Evolutionary conservation across 2,797 vertebrate species (phyloP), one percentile per base, ranked within the genome.

Genomic region (Rhincodon typus): DNA sequence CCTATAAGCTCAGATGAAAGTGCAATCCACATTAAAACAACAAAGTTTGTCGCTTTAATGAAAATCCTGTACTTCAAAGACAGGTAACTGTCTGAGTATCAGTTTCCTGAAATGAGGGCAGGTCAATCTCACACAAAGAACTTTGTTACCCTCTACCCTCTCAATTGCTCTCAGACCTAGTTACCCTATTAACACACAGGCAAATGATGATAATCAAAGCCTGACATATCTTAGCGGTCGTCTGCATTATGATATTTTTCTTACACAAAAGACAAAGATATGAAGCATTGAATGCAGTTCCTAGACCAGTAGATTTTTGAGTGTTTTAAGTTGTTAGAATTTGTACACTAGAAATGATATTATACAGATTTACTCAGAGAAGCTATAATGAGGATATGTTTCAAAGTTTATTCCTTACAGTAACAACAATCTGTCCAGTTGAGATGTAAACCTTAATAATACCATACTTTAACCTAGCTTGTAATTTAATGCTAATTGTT

Each of bases 41-140:
- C 70, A 94, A 70, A 50, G 69, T 95, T 95, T 95, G 70, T 95
- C 74, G 27, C 53, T 95, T 77, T 95, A 95, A 74, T 95, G 94
- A 74, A 94, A 77, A 77, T 95, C 27, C 70, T 74, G 70, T 19
- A 77, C 67, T 95, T 95, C 94, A 95, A 95, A 95, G 94, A 53
- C 27, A 66, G 27, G 23, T 27, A 72, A 50, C 72, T 94, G 46
- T 77, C 27, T 74, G 46, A 50, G 12, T 95, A 95, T 95, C 70
- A 77, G 42, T 77, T 95, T 95, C 70, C 70, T 57, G 70, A 77
- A 19, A 74, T 95, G 38, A 77, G 13, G 34, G 74, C 30, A 74
- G 53, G 70, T 34, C 70, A 77, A 72, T 53, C 27, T 57, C 74
- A n/a, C 70, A 95, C 46, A 50, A 95, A 77, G 69, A 77, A 19